Percentiles rank a stretch among this genome's conserved stretches.
Evolutionary conservation across 2,113 vertebrate genomes (phyloP).

Genomic region (Esox niger): DNA sequence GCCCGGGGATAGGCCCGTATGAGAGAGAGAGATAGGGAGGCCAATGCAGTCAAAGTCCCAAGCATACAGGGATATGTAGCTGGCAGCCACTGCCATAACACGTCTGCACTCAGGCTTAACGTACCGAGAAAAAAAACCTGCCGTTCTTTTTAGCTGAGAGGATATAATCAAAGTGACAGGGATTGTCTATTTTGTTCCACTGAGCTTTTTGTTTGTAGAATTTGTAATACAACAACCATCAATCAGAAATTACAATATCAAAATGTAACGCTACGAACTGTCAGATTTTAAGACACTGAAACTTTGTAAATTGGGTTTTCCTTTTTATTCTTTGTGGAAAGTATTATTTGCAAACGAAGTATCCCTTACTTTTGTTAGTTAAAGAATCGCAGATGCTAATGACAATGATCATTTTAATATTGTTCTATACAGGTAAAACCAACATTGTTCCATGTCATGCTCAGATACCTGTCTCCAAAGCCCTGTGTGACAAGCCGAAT

Average conservation of each 20-base stretch:
- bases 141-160: constrained; percentile 32
- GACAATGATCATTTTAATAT: too few relatives aligned
- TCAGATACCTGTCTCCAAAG: too few relatives aligned
- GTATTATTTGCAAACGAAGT: too few relatives aligned
- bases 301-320: too few relatives aligned
- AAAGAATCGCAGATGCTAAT: too few relatives aligned
- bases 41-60: constrained; percentile 58
- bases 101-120: constrained; percentile 41
- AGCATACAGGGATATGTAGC: constrained; percentile 40
- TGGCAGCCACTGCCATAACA: constrained; percentile 63
- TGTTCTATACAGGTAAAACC: too few relatives aligned
- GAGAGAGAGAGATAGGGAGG: constrained; percentile 14
- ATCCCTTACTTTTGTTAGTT: too few relatives aligned
- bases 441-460: too few relatives aligned
- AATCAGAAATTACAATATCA: neutral
- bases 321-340: too few relatives aligned
- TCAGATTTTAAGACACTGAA: neutral
- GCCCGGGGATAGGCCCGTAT: constrained; percentile 54
- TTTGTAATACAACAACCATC: neutral
- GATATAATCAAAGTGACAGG: constrained; percentile 4
- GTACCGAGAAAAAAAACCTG: constrained; percentile 32
- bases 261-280: neutral
- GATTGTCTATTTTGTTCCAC: neutral
- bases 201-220: neutral
- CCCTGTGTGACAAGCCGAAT: too few relatives aligned